Evolutionary conservation across 2,113 vertebrate genomes (phyloP).

Genomic region (Microcebus murinus): DNA sequence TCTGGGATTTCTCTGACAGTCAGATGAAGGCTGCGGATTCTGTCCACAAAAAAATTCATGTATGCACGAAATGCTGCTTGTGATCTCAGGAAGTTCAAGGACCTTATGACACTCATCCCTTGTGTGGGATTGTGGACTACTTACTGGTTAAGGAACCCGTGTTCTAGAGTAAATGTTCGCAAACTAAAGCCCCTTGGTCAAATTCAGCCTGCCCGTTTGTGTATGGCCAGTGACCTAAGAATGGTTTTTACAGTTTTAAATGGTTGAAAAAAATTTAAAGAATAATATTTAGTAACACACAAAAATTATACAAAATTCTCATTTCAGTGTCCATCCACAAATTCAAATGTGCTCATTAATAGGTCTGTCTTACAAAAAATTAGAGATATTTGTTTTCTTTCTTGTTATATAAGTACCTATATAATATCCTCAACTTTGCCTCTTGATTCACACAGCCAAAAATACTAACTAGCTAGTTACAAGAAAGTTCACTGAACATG

Average conservation of each 20-base stretch:
- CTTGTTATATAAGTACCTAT: neutral
- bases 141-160: neutral
- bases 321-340: neutral
- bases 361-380: neutral
- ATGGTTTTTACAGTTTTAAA: constrained; percentile 27
- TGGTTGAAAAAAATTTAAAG: neutral
- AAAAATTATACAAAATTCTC: constrained; percentile 16
- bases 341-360: neutral
- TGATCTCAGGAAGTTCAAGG: constrained; percentile 1
- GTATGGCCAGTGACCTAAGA: neutral
- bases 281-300: constrained; percentile 19
- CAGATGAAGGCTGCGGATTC: neutral
- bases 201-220: neutral
- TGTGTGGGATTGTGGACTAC: neutral
- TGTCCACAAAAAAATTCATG: neutral
- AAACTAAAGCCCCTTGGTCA: neutral
- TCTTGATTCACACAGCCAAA: neutral
- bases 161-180: neutral
- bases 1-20: neutral
- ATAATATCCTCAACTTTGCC: neutral
- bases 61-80: neutral
- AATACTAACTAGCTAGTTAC: neutral
- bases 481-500: neutral
- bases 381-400: neutral
- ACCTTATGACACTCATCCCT: neutral